Conservation (phyloP, 2,888 invertebrate species). For the Pyrrhosoma nymphula region DNA sequence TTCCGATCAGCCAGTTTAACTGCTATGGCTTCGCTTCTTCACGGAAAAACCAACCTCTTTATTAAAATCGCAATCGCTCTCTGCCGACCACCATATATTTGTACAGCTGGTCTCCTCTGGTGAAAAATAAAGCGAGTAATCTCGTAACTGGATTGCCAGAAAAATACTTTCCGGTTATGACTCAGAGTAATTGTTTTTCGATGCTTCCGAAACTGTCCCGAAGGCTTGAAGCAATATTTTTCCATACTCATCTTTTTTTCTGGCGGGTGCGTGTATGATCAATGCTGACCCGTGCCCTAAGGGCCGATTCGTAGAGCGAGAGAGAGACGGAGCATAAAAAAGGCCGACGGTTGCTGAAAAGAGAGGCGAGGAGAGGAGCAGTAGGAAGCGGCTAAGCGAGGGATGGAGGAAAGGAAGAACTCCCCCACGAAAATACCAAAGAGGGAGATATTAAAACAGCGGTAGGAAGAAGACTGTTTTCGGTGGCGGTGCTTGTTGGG, state of each 20-base stretch:
- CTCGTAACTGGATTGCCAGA: not conserved
- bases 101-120: not conserved
- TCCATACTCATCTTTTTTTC: not conserved
- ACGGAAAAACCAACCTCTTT: no score
- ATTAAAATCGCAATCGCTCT: not conserved
- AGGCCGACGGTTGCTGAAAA: not conserved
- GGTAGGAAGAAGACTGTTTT: constrained; percentile 9
- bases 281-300: not conserved
- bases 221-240: constrained; percentile 13
- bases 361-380: no score
- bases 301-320: not conserved
- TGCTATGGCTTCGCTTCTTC: no score
- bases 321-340: not conserved
- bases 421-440: constrained; percentile 9
- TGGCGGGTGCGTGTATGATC: not conserved
- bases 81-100: not conserved
- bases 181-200: not conserved
- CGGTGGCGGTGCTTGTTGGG: constrained; percentile 23
- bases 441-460: constrained; percentile 59
- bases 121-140: not conserved
- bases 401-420: not conserved
- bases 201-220: not conserved
- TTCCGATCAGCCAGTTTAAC: no score
- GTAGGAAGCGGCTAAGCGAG: not conserved
- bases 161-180: not conserved